Base-by-base conservation (phyloP, 2,797 vertebrate genomes). In the Lithobates pipiens region DNA sequence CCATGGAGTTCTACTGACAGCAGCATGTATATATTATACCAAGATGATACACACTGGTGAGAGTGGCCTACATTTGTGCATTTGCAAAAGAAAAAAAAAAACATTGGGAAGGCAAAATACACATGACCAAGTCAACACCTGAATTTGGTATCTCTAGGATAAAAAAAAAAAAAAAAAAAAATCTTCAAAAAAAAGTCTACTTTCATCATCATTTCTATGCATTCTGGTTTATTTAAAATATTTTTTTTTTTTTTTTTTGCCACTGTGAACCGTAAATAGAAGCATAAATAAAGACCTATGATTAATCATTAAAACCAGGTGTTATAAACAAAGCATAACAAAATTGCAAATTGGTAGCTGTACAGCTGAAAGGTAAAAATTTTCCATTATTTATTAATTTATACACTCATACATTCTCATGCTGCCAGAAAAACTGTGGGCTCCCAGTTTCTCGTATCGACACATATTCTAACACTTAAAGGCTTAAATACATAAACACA, bases 381-480 rank as follows among this genome's bases (percentile, higher is more conserved):
- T 78, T 25, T 88, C 29, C 70, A 88, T 88, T 80, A 74, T 57
- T 61, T 36, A 80, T 63, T 54, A 69, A 88, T 86, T 86, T 77
- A 0, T 0, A 77, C 65, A 87, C 81, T 89, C 75, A 82, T 77
- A 83, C 83, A 67, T 79, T 65, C 36, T 88, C 89, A 83, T 88
- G 78, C 86, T 82, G 75, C 78, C 69, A 86, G 88, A 13, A 88
- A 50, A 81, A 77, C 73, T 80, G 82, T 44, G 74, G 72, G 79
- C 57, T 65, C 86, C 80, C 87, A 50, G 80, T 39, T 89, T 87
- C 50, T 85, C 75, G 83, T 79, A 88, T 11, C 82, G 88, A 89
- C 88, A 91, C 86, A 84, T 77, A 82, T 89, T 84, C 89, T 91
- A 91, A 90, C 89, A 90, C 89, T 87, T 80, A 79, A 84, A 89